Evolutionary conservation across 2,113 vertebrate genomes (phyloP), one percentile per base, ranked within the genome.

Genomic region (Parus major): DNA sequence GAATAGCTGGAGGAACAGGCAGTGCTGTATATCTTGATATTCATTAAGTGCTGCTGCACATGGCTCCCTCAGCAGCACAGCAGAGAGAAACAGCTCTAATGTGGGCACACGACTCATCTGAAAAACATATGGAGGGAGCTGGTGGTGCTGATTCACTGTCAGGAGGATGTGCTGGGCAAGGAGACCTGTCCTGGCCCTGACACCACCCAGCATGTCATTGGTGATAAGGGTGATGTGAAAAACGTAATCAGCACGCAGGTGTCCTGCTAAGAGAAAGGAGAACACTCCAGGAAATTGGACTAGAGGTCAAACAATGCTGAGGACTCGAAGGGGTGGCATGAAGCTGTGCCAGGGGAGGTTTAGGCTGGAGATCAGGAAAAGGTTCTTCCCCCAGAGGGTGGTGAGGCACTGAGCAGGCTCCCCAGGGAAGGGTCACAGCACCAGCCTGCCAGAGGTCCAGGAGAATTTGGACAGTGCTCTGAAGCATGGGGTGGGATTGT

Each of bases 21-120:
- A 73, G 94, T 7, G 22, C 88, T 15, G 52, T 94, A 52, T 12
- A 88, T 95, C 96, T 93, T 92, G 88, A 81, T 92, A 73, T 68
- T 94, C 95, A 93, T 93, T 73, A 96, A 88, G 77, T 35, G 83
- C 82, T 81, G 84, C 85, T 8, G 11, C 92, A 77, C 79, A 46
- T 3, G 63, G 90, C 80, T 91, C 63, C 82, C 88, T 92, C 35
- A 79, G 92, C 88, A 93, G 87, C 85, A 56, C 79, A 35, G 41
- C 85, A 73, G 60, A 56, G 60, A 28, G 47, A 59, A 95, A 77
- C 85, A 55, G 12, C 88, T 70, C 68, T 46, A 17, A 53, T 78
- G 82, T 63, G 88, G 64, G 88, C 76, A 93, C 86, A 84, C 68
- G 92, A 59, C 56, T 88, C 92, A 81, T 81, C 80, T 0, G 1